Conservation (phyloP, 2,797 vertebrate species). For the Coilia nasus region DNA sequence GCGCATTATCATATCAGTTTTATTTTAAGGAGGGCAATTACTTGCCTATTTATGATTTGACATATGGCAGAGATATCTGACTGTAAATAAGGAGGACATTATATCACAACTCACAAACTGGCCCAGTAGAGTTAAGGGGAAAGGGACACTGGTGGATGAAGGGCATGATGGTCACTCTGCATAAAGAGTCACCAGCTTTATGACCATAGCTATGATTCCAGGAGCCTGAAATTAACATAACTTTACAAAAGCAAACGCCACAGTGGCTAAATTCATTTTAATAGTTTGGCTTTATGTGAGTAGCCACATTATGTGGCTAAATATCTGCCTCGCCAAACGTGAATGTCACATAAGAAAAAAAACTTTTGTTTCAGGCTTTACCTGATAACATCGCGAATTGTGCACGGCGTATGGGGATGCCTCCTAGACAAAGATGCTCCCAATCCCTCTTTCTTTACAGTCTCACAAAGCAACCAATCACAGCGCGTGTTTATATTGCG, state of each 20-base stretch:
- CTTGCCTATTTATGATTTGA: no score
- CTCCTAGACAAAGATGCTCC: conserved; percentile 26
- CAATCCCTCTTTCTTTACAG: conserved; percentile 12
- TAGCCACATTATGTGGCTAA: background rate
- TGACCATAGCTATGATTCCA: no score
- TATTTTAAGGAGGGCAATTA: no score
- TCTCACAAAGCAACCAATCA: conserved; percentile 65
- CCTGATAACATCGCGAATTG: background rate
- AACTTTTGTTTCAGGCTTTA: background rate
- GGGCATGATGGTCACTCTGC: no score
- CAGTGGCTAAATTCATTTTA: background rate
- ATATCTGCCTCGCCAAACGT: background rate
- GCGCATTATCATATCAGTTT: no score
- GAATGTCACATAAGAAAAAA: background rate
- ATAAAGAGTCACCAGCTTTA: no score
- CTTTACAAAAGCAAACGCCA: background rate
- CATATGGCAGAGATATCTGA: no score
- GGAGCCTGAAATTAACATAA: no score
- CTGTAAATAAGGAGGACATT: no score
- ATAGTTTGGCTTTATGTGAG: background rate
- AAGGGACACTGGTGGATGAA: no score
- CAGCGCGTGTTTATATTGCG: conserved; percentile 56
- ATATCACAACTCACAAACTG: no score
- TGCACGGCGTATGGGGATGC: background rate
- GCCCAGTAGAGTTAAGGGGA: no score